Conservation (phyloP, 1,140 invertebrate species). For the Drosophila ambigua region DNA sequence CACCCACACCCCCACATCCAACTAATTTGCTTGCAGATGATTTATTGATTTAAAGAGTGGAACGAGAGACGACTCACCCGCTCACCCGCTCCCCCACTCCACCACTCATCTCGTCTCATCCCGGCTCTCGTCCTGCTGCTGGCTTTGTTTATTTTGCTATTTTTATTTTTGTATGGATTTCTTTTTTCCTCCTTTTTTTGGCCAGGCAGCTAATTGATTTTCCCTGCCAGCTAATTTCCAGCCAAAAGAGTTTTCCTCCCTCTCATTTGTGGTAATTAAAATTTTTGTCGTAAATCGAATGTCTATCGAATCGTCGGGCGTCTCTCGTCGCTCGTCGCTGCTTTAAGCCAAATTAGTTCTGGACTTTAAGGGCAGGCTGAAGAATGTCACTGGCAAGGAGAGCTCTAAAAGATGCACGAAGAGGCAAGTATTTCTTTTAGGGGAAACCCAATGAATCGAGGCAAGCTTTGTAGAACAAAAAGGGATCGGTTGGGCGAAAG, state of each 20-base stretch:
- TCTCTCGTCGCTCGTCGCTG: not conserved
- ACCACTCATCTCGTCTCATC: not conserved
- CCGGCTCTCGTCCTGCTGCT: conserved; percentile 40
- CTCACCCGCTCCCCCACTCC: not conserved
- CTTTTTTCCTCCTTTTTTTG: conserved; percentile 19
- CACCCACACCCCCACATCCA: conserved; percentile 26
- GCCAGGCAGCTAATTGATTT: conserved; percentile 71
- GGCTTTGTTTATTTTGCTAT: conserved; percentile 44
- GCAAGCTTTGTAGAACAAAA: too few relatives aligned
- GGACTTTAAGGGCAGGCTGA: conserved; percentile 7
- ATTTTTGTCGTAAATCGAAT: conserved; percentile 61
- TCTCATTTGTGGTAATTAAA: conserved; percentile 64
- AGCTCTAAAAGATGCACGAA: too few relatives aligned
- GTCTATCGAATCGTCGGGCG: not conserved
- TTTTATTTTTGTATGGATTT: conserved; percentile 38
- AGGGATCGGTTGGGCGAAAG: too few relatives aligned
- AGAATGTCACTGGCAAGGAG: too few relatives aligned
- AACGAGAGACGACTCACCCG: not conserved
- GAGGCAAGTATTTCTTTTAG: too few relatives aligned
- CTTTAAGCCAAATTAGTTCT: conserved; percentile 7
- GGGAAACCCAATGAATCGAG: too few relatives aligned
- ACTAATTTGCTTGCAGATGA: conserved; percentile 82
- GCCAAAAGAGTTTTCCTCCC: conserved; percentile 60
- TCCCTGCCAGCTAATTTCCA: conserved; percentile 62
- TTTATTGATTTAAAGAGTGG: conserved; percentile 78